Base-by-base conservation (phyloP, 2,113 vertebrate genomes). In the Platycercus adscitus region DNA sequence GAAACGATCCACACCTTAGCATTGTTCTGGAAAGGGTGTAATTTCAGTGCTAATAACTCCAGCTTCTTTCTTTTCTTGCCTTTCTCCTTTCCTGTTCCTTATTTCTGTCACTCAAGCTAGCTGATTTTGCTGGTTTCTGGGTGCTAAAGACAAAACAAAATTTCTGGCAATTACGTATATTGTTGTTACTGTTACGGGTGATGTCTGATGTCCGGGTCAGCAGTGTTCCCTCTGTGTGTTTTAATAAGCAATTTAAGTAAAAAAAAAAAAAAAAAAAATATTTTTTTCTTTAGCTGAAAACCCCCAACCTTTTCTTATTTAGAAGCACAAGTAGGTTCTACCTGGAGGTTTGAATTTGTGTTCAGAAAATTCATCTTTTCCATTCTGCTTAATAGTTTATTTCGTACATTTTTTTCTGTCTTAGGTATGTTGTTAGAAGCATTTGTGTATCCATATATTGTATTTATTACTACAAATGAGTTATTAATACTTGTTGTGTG, bases 251-350 rank as follows among this genome's bases (percentile, higher is more conserved):
- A 28, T 47, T 82, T 31, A 61, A 75, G 4, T 25, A 33, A 63
- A 43, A 39, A 63, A 43, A 47, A 89, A 63, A 19, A 5, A 0
- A 26, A 47, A 89, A 63, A 19, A 5, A 0, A 26, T 1, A 2
- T 52, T 72, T 24, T 69, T 49, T 64, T 66, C 39, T 52, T 35
- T 46, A 58, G 21, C 52, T 91, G 56, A 17, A 76, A 79, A n/a
- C 0, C 0, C 2, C 15, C 0, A 9, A 9, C 33, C 1, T 9
- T 76, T 79, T 75, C 44, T 87, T 1, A 0, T 2, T 64, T 43
- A 43, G 18, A 85, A 73, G 29, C 17, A 60, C 19, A 44, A 24
- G 61, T 50, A 43, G 5, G 3, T 70, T 88, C 29, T 75, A 12
- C 10, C 7, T 68, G 33, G 21, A 77, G n/a, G 31, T 68, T 46